Evolutionary conservation across 2,797 vertebrate genomes (phyloP).

Genomic region (Acanthiza pusilla): DNA sequence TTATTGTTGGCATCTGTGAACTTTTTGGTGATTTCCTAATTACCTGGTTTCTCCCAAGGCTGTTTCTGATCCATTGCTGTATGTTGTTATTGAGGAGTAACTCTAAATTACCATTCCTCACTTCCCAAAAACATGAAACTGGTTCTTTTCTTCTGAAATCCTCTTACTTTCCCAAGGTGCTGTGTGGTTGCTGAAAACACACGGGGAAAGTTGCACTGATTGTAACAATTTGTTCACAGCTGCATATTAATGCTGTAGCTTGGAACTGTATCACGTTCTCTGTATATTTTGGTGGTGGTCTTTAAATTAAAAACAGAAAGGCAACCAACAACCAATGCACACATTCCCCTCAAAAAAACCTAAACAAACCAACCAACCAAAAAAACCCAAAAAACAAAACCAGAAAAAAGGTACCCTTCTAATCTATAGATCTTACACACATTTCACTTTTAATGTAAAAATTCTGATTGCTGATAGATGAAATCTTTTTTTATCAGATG

Average conservation of each 20-base stretch:
- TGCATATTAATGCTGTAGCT: neutral
- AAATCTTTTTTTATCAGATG: conserved; percentile 77
- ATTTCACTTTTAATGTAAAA: neutral
- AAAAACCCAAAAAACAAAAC: no score
- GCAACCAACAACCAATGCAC: neutral
- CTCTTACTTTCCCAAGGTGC: neutral
- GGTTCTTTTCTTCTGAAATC: neutral
- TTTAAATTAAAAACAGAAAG: neutral
- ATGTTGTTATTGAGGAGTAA: neutral
- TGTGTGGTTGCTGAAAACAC: neutral
- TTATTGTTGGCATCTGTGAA: neutral
- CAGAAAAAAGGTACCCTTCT: neutral
- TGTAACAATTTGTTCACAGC: neutral
- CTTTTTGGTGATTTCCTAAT: neutral
- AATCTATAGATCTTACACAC: rapidly evolving
- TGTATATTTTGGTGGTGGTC: neutral
- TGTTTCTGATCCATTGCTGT: neutral
- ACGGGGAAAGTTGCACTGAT: neutral
- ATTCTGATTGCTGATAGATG: neutral
- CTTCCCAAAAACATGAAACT: neutral
- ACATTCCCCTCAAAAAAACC: neutral
- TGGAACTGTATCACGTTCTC: neutral
- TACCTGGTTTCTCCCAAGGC: neutral
- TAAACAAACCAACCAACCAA: no score
- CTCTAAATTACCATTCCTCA: neutral